phyloP scores from a whole-genome alignment of 2,797 vertebrate species.

The Silurus aristotelis region DNA sequence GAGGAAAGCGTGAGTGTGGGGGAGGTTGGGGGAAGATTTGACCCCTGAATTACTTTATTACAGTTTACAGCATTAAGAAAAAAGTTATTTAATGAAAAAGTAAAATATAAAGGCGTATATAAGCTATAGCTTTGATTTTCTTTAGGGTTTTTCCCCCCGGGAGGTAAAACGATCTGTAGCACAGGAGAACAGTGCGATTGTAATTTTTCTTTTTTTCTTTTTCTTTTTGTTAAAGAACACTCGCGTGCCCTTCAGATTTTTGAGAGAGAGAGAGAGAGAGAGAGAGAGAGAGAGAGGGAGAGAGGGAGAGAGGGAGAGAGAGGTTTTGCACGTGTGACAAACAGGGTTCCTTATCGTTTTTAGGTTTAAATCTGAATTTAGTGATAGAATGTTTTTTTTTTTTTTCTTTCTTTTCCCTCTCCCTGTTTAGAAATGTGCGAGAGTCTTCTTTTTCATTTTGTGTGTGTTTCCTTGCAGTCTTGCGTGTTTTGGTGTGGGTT shows the following conservation, averaged over 20 bases:
- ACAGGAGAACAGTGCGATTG: constrained; percentile 70
- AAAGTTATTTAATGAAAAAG: neutral
- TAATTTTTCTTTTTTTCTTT: constrained; percentile 56
- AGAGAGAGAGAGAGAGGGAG: no score
- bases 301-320: no score
- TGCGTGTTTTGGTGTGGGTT: constrained; percentile 23
- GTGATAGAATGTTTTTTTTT: neutral
- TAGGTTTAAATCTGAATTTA: neutral
- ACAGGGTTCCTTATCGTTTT: no score
- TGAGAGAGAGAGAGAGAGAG: no score
- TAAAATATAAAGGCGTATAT: neutral
- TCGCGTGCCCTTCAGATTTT: constrained; percentile 55
- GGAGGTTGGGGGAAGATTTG: neutral
- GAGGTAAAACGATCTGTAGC: constrained; percentile 53
- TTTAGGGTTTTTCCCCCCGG: constrained; percentile 9
- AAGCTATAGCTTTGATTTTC: constrained; percentile 20
- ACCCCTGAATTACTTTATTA: neutral
- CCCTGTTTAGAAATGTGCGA: neutral
- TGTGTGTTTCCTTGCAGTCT: neutral
- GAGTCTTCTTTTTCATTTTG: neutral
- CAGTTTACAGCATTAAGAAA: constrained; percentile 8
- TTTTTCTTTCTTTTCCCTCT: no score
- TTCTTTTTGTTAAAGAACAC: neutral
- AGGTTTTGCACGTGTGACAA: no score
- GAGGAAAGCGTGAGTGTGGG: no score